These are phyloP conservation scores for Myathropa florea DNA, from an alignment of 2,888 invertebrate genomes.

Conservation along the genomic window DNA sequence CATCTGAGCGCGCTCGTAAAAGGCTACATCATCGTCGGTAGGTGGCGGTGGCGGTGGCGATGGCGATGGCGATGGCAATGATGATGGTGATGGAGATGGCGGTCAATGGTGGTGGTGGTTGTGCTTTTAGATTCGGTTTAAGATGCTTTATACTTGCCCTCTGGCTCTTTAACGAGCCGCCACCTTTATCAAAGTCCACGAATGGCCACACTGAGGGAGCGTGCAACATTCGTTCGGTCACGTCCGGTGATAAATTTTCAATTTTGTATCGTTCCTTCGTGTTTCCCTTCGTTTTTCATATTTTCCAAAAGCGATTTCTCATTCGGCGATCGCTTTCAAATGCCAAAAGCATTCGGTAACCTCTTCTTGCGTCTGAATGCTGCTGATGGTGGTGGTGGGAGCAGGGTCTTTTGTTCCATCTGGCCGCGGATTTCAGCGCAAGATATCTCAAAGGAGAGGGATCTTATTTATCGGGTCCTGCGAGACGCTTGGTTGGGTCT, in stretches of 20 bases:
- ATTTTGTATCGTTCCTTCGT: constrained; percentile 57
- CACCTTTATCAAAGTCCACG: constrained; percentile 67
- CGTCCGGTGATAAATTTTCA: constrained; percentile 70
- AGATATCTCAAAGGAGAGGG: not conserved
- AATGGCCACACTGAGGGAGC: not conserved
- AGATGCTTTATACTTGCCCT: constrained; percentile 67
- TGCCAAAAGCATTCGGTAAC: constrained; percentile 1
- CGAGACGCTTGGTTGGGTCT: constrained; percentile 2
- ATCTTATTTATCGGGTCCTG: not conserved
- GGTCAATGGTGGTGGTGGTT: not conserved
- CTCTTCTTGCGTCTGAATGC: not conserved
- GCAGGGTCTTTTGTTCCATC: not conserved
- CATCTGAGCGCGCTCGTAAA: constrained; percentile 45
- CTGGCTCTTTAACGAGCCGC: constrained; percentile 70
- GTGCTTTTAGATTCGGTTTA: constrained; percentile 45
- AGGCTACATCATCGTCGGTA: not conserved
- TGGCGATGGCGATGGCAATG: no score
- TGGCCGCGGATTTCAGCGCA: not conserved
- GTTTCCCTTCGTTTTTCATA: not conserved
- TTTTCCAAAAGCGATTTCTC: constrained; percentile 33
- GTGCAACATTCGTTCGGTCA: constrained; percentile 62
- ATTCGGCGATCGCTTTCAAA: constrained; percentile 33
- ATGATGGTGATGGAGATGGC: not conserved
- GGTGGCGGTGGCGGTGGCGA: not conserved
- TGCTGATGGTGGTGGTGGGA: not conserved